Percentiles rank a stretch among this genome's conserved stretches.
Evolutionary conservation across 2,888 invertebrate genomes (phyloP).

Genomic region (Trichacis sp.): DNA sequence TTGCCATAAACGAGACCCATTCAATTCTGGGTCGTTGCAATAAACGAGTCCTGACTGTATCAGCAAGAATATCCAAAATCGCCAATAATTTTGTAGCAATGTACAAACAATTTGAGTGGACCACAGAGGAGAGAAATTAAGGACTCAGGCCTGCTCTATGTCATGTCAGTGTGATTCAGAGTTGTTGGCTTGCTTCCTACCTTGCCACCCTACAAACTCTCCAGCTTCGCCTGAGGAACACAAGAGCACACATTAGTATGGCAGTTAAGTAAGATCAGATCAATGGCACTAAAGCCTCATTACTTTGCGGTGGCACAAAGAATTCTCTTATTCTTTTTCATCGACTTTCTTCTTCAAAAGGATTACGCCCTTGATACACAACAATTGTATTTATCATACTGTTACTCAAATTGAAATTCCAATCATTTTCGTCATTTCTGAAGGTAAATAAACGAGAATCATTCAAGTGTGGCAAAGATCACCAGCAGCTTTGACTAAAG

Average conservation of each 20-base stretch:
- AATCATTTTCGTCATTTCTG: no score
- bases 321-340: conserved; percentile 11
- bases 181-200: conserved; percentile 74
- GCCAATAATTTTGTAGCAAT: no score
- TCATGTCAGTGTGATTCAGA: conserved; percentile 69
- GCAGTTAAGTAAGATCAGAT: conserved; percentile 69
- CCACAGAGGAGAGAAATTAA: conserved; percentile 51
- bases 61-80: conserved; percentile 22
- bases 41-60: no score
- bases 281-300: conserved; percentile 67
- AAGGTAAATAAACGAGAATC: no score
- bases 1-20: no score
- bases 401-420: no score
- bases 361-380: no score
- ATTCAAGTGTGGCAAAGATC: no score
- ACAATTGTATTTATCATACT: no score
- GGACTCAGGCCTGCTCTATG: conserved; percentile 65
- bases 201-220: conserved; percentile 84
- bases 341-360: neutral
- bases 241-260: conserved; percentile 74
- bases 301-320: conserved; percentile 65
- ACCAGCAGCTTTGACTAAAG: no score
- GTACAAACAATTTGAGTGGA: conserved; percentile 37
- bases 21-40: no score
- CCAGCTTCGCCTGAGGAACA: conserved; percentile 80